Evolutionary conservation across 2,113 vertebrate genomes (phyloP), one percentile per base, ranked within the genome.

Genomic region (Lagopus leucura): DNA sequence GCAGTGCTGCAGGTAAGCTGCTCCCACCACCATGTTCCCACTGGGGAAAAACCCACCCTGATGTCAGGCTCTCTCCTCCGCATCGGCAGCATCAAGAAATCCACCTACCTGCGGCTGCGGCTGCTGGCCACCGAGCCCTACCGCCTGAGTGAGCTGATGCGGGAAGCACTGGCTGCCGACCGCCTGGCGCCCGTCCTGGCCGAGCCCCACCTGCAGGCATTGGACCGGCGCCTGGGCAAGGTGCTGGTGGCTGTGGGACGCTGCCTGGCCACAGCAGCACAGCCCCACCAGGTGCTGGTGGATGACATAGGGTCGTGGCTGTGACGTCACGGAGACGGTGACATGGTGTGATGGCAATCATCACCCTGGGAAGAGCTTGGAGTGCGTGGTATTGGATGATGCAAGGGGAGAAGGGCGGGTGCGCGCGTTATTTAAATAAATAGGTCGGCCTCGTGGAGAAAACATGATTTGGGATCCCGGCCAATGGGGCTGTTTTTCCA

Each of bases 1-100:
- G 88, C 98, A 99, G 25, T 98, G 98, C 82, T 98, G 98, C 98
- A 98, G 98, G 98, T 98, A 97, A 82, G 76, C 38, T 24, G 24
- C n/a, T 85, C 36, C 28, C 10, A 0, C 63, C 0, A 0, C n/a
- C 8, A 0, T 13, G 43, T 67, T 43, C 24, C 30, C 6, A 0
- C 0, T 0, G 2, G 32, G 42, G 9, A 40, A n/a, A n/a, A 74
- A 10, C 14, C 34, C 11, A 58, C 19, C 34, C 22, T 1, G 3
- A 60, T 8, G 2, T 1, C 65, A 67, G 91, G 38, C 70, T 24
- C 45, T 63, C 61, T 69, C 8, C 67, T 42, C 63, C 65, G 45
- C 69, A 66, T 83, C 5, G 7, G 6, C 74, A 98, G 98, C 90
- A 97, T 98, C 77, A 98, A 98, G 85, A 98, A 94, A 32, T 98